phyloP scores from a whole-genome alignment of 2,113 vertebrate genomes.

The Ardeotis arabs region DNA sequence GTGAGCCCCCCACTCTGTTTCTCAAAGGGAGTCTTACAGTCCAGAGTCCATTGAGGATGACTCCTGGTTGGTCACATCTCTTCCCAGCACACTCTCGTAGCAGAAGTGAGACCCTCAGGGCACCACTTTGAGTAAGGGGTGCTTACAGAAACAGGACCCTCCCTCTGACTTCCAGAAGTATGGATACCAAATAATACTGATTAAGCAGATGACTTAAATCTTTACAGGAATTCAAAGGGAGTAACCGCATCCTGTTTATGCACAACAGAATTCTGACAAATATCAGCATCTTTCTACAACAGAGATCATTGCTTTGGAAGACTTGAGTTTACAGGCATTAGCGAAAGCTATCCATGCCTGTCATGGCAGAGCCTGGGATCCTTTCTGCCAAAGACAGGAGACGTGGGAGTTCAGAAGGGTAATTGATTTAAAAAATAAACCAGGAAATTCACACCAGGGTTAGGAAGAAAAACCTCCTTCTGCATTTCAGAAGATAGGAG shows the following conservation, averaged over 20 bases:
- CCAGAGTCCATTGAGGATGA: fast-evolving
- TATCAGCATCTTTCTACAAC: neutral
- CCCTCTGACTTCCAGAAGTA: neutral
- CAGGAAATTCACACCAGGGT: slow-evolving; percentile 58
- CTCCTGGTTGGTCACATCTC: neutral
- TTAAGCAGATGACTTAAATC: neutral
- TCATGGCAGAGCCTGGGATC: neutral
- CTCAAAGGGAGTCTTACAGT: neutral
- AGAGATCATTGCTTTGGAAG: neutral
- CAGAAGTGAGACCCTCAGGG: neutral
- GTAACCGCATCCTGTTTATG: neutral
- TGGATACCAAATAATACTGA: neutral
- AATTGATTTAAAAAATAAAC: slow-evolving; percentile 75
- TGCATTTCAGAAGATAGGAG: slow-evolving; percentile 64
- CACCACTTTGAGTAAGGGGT: fast-evolving
- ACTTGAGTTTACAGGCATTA: neutral
- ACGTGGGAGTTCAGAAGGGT: slow-evolving; percentile 62
- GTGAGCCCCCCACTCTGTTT: fast-evolving
- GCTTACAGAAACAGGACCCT: neutral
- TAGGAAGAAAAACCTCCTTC: slow-evolving; percentile 64
- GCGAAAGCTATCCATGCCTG: neutral
- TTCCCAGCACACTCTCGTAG: fast-evolving
- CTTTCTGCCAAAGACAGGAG: slow-evolving; percentile 27
- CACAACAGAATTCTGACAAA: neutral
- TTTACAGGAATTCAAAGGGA: neutral